Conservation (phyloP, 2,888 invertebrate species). For the Chydorus sphaericus region DNA sequence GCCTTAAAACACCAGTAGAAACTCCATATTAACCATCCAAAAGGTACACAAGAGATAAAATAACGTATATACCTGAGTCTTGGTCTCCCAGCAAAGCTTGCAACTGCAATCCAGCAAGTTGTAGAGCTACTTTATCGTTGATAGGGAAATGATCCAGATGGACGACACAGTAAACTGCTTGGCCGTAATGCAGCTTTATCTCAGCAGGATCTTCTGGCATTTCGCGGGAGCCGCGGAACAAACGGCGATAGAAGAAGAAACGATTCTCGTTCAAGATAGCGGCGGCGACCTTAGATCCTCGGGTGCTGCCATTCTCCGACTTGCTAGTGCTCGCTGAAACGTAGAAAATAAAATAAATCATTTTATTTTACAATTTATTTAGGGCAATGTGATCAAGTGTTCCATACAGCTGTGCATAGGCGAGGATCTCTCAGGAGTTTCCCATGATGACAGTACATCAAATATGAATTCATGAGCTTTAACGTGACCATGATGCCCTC, state of each 20-base stretch:
- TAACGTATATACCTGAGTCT: constrained; percentile 29
- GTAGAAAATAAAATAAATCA: background rate
- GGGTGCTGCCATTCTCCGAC: background rate
- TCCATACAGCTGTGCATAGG: background rate
- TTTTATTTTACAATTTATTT: background rate
- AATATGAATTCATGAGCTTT: constrained; percentile 81
- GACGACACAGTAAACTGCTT: constrained; percentile 87
- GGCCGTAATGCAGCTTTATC: constrained; percentile 82
- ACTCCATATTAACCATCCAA: background rate
- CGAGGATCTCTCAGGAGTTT: constrained; percentile 36
- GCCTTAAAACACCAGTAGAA: background rate
- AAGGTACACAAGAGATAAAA: background rate
- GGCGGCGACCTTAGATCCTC: background rate
- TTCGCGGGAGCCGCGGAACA: constrained; percentile 76
- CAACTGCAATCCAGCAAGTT: constrained; percentile 83
- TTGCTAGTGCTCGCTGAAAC: background rate
- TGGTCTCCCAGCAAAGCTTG: constrained; percentile 87
- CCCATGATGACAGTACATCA: constrained; percentile 90
- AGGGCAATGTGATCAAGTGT: background rate
- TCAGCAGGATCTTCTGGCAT: constrained; percentile 90
- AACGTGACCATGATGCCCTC: constrained; percentile 74
- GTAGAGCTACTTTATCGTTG: constrained; percentile 83
- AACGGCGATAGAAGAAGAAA: constrained; percentile 77
- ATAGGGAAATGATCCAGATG: constrained; percentile 92
- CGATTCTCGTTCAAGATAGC: constrained; percentile 50